phyloP scores from a whole-genome alignment of 2,797 vertebrate species.

The Adrianichthys oophorus region DNA sequence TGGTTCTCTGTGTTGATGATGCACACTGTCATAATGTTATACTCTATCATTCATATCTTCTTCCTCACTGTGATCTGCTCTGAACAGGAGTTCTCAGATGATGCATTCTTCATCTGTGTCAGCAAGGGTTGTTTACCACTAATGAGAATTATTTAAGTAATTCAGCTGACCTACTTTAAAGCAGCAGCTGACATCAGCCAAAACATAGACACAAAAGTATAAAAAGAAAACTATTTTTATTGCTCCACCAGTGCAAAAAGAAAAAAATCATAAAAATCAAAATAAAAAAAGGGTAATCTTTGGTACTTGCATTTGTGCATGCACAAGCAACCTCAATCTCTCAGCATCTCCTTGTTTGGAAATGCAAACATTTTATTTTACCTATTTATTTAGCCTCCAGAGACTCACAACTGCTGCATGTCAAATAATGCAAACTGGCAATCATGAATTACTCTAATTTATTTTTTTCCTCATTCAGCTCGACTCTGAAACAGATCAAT shows the following conservation, averaged over 20 bases:
- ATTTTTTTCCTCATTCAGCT: constrained; percentile 29
- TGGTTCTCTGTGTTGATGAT: too few species aligned
- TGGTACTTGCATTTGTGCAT: constrained; percentile 2
- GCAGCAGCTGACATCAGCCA: background rate
- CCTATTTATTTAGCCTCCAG: constrained; percentile 1
- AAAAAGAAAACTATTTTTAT: constrained; percentile 12
- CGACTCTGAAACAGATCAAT: constrained; percentile 36
- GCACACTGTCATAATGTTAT: background rate
- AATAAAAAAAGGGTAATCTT: background rate
- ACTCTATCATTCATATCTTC: too few species aligned
- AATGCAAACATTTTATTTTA: constrained; percentile 9
- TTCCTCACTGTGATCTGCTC: too few species aligned
- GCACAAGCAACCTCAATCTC: constrained; percentile 4
- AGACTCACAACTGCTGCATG: constrained; percentile 1
- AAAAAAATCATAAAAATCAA: too few species aligned
- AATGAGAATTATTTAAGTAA: background rate
- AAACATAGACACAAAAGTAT: background rate
- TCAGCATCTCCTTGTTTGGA: constrained; percentile 16
- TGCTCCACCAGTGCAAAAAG: background rate
- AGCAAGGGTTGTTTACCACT: background rate
- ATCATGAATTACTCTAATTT: constrained; percentile 36
- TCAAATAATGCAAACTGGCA: constrained; percentile 31
- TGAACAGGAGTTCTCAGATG: too few species aligned
- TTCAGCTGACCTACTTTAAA: background rate
- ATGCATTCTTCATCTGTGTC: too few species aligned